These are phyloP conservation scores for Tuberolachnus salignus DNA, from an alignment of 2,888 invertebrate species.

Conservation along the genomic window DNA sequence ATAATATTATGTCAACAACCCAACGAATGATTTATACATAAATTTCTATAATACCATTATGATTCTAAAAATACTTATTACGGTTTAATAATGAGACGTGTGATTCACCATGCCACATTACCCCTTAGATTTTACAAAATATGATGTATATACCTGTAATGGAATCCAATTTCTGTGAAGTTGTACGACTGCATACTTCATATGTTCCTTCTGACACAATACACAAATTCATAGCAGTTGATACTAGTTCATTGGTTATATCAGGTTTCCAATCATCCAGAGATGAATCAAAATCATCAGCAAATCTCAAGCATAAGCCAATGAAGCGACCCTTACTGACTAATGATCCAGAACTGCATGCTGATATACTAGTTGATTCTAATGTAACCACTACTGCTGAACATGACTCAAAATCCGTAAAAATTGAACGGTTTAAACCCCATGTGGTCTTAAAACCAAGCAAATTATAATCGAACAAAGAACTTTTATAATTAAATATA, in stretches of 20 bases:
- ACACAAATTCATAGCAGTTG: conserved; percentile 84
- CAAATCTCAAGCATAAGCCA: conserved; percentile 90
- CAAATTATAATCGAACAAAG: background rate
- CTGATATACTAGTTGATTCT: conserved; percentile 94
- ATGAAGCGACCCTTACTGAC: conserved; percentile 89
- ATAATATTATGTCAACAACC: too few species aligned
- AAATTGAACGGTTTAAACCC: conserved; percentile 69
- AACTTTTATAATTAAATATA: background rate
- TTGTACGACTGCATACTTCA: conserved; percentile 93
- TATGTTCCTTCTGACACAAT: conserved; percentile 99
- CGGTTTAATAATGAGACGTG: too few species aligned
- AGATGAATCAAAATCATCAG: conserved; percentile 95
- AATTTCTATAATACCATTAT: too few species aligned
- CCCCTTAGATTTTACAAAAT: too few species aligned
- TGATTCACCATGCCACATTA: too few species aligned
- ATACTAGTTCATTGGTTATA: conserved; percentile 63
- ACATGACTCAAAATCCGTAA: conserved; percentile 75
- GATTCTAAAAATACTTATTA: too few species aligned
- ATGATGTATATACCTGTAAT: conserved; percentile 26
- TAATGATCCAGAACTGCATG: conserved; percentile 93
- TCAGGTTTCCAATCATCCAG: conserved; percentile 97
- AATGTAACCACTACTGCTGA: conserved; percentile 95
- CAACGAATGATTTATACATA: too few species aligned
- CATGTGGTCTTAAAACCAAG: conserved; percentile 66
- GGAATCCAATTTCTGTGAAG: conserved; percentile 77